A percentile compares a stretch with the other conserved stretches of the same genome.
Evolutionary conservation across 2,113 vertebrate species (phyloP).

Genomic region (Pluvianellus socialis): DNA sequence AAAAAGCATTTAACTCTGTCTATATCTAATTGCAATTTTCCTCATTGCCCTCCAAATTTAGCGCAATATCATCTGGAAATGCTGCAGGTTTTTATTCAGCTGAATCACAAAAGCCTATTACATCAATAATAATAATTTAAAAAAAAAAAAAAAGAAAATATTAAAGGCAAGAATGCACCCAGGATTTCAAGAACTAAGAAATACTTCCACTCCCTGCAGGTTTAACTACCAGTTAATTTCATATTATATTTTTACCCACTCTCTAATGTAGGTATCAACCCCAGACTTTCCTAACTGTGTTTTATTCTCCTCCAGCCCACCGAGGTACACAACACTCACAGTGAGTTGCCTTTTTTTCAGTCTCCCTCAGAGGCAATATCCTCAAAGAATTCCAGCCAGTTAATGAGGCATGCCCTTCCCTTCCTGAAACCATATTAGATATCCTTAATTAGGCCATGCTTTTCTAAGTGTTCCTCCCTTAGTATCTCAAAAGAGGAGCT

Average conservation of each 20-base stretch:
- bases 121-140: background rate
- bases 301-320: background rate
- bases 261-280: background rate
- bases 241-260: background rate
- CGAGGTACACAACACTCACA: conserved; percentile 24
- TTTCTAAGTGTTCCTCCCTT: conserved; percentile 64
- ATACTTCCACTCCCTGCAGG: background rate
- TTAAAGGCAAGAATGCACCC: background rate
- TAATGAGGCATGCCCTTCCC: conserved; percentile 70
- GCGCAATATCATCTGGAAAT: background rate
- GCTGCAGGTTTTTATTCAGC: background rate
- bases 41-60: conserved; percentile 24
- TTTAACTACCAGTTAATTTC: background rate
- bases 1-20: conserved; percentile 22
- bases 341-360: conserved; percentile 18
- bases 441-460: conserved; percentile 73
- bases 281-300: background rate
- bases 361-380: conserved; percentile 57
- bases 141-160: background rate
- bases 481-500: conserved; percentile 58
- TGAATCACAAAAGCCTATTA: conserved; percentile 35
- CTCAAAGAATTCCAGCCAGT: conserved; percentile 71
- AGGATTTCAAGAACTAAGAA: background rate
- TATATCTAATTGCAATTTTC: conserved; percentile 42
- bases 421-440: conserved; percentile 73